phyloP scores from a whole-genome alignment of 2,888 invertebrate genomes.

The Archaeoteleia sp. region DNA sequence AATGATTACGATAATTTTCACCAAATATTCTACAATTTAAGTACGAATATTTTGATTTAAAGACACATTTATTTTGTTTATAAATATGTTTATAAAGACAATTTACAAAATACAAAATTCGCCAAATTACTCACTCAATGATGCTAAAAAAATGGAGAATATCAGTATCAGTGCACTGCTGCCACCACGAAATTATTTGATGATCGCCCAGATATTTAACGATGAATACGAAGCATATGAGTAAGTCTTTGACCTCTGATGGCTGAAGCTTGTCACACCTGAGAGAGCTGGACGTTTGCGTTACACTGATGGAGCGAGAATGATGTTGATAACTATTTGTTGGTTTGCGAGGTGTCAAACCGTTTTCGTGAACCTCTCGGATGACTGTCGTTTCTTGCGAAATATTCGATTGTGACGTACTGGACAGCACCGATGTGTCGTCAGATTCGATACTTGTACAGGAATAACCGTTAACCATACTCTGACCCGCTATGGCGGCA shows the following conservation, averaged over 20 bases:
- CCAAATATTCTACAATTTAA: too few species aligned
- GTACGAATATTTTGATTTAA: too few species aligned
- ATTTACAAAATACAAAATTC: conserved; percentile 13
- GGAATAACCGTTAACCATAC: conserved; percentile 83
- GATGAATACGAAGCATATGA: conserved; percentile 92
- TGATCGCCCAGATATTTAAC: conserved; percentile 93
- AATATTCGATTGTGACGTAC: conserved; percentile 77
- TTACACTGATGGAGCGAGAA: conserved; percentile 78
- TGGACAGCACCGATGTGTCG: conserved; percentile 82
- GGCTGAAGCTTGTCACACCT: conserved; percentile 85
- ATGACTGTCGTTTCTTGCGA: conserved; percentile 80
- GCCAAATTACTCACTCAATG: conserved; percentile 81
- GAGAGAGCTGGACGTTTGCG: conserved; percentile 76
- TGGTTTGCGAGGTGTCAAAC: conserved; percentile 51
- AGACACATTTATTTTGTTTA: too few species aligned
- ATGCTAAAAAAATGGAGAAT: conserved; percentile 90
- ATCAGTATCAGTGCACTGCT: conserved; percentile 87
- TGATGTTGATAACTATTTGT: conserved; percentile 71
- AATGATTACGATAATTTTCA: too few species aligned
- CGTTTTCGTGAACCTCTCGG: conserved; percentile 72
- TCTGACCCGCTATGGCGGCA: conserved; percentile 83
- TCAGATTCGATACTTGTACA: conserved; percentile 85
- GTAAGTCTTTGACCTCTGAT: conserved; percentile 89
- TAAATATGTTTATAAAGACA: too few species aligned
- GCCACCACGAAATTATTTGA: conserved; percentile 93